Percentiles rank a stretch among this genome's conserved stretches.
Conservation (phyloP, 2,888 invertebrate species). For the Leptopterna dolabrata region DNA sequence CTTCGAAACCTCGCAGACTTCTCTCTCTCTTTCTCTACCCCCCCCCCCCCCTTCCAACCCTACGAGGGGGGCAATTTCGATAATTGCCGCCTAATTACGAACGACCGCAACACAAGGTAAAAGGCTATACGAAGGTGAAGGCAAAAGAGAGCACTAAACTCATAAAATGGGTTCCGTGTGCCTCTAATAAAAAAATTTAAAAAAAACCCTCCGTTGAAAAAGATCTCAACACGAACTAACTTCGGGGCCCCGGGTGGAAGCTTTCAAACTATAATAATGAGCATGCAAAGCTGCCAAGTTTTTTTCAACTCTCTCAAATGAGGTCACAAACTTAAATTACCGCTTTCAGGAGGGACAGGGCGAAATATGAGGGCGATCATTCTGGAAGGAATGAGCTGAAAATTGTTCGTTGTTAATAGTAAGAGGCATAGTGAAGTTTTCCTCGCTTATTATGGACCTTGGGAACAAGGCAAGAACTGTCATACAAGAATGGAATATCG, state of each 20-base stretch:
- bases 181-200: conserved; percentile 25
- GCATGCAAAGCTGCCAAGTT: conserved; percentile 51
- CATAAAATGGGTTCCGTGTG: conserved; percentile 47
- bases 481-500: too few species aligned
- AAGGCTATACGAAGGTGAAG: background rate
- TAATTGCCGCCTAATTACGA: conserved; percentile 47
- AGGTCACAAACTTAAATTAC: conserved; percentile 45
- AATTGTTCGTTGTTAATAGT: background rate
- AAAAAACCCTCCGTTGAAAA: background rate
- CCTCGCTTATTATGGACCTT: background rate
- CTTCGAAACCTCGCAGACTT: conserved; percentile 12
- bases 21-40: background rate
- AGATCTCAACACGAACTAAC: conserved; percentile 44
- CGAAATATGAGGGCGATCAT: background rate
- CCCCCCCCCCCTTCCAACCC: background rate
- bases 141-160: conserved; percentile 28
- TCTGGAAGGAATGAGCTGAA: background rate
- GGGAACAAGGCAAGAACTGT: too few species aligned
- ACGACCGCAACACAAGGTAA: background rate
- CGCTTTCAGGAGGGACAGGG: background rate
- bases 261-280: conserved; percentile 49
- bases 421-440: background rate
- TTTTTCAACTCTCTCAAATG: background rate
- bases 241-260: background rate
- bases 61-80: conserved; percentile 36